Percentiles rank a stretch among this genome's conserved stretches.
phyloP scores from a whole-genome alignment of 2,113 vertebrate species.

The Agapornis roseicollis region DNA sequence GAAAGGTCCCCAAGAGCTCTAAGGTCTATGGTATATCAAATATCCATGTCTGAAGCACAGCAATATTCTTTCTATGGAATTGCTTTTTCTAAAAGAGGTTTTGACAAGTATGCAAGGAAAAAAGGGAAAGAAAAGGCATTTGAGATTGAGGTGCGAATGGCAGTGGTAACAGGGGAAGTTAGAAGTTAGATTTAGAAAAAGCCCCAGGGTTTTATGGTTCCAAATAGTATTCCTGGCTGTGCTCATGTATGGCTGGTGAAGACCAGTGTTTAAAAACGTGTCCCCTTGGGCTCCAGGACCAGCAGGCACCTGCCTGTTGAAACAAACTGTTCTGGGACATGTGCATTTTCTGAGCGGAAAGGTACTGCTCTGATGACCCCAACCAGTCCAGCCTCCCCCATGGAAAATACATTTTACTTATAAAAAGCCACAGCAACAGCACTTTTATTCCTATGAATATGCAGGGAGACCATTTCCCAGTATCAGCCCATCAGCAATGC shows the following conservation, averaged over 20 bases:
- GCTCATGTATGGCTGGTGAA: background rate
- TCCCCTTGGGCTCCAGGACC: background rate
- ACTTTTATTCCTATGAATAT: constrained; percentile 14
- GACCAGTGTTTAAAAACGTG: background rate
- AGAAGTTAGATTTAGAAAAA: background rate
- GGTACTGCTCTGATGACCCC: background rate
- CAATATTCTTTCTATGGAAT: background rate
- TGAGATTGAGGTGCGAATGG: background rate
- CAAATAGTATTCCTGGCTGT: background rate
- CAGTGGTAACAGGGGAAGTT: background rate
- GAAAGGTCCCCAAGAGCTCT: background rate
- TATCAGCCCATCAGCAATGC: rapidly evolving
- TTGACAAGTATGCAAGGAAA: background rate
- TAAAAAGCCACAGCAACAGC: background rate
- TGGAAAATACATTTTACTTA: background rate
- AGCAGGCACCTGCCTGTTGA: background rate
- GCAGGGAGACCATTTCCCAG: background rate
- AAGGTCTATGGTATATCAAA: background rate
- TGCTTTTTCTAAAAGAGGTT: background rate
- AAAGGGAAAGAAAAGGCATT: background rate
- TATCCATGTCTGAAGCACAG: background rate
- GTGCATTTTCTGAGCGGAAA: background rate
- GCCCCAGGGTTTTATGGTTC: background rate
- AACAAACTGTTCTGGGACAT: background rate
- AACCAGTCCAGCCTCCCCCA: background rate